Evolutionary conservation across 2,888 invertebrate species (phyloP).

Genomic region (Drosophila anceps): DNA sequence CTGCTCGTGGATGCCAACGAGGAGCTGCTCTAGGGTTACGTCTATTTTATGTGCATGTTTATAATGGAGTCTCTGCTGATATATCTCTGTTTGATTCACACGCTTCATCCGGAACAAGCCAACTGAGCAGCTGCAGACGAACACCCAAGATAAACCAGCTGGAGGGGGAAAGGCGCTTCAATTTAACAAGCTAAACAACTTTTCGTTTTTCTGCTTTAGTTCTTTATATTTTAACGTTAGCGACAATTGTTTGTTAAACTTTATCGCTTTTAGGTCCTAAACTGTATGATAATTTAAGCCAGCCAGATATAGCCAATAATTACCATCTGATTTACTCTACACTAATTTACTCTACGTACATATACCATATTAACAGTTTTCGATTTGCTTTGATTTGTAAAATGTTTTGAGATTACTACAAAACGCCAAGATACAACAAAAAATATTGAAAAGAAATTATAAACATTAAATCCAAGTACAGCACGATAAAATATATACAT

Average conservation of each 20-base stretch:
- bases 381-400: conserved; percentile 55
- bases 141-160: conserved; percentile 1
- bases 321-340: conserved; percentile 26
- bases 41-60: conserved; percentile 51
- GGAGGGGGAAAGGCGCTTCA: conserved; percentile 26
- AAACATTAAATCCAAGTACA: conserved; percentile 15
- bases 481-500: conserved; percentile 26
- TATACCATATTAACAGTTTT: conserved; percentile 26
- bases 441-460: background rate
- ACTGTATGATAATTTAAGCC: conserved; percentile 62
- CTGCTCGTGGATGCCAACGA: conserved; percentile 52
- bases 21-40: conserved; percentile 65
- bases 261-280: conserved; percentile 49
- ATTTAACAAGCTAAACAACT: conserved; percentile 42
- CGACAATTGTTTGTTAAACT: conserved; percentile 66
- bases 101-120: conserved; percentile 31
- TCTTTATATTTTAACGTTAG: conserved; percentile 49
- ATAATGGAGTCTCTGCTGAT: conserved; percentile 57
- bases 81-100: conserved; percentile 51
- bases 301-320: conserved; percentile 44
- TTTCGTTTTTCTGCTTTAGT: conserved; percentile 29
- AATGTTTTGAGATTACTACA: conserved; percentile 28
- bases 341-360: conserved; percentile 24
- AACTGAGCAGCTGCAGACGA: background rate
- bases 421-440: background rate